phyloP scores from a whole-genome alignment of 2,113 vertebrate species.

The Catharus minimus region DNA sequence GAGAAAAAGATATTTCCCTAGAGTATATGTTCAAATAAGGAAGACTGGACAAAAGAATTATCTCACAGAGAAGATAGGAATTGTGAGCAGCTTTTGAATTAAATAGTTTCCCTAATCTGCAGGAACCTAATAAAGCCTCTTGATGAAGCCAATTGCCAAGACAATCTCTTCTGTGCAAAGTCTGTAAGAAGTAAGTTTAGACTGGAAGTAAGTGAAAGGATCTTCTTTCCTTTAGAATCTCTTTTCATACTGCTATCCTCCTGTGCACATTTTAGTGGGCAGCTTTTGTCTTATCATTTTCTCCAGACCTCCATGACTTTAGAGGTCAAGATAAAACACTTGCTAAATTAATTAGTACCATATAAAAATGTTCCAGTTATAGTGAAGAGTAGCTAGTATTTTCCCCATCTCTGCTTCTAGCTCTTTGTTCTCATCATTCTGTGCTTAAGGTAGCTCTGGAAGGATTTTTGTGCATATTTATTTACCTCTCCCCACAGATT shows the following conservation, averaged over 20 bases:
- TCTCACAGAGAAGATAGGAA: conserved; percentile 2
- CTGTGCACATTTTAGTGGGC: neutral
- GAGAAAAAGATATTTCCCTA: conserved; percentile 35
- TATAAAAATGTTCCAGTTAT: neutral
- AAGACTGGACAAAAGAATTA: neutral
- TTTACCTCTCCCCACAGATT: neutral
- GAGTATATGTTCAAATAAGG: neutral
- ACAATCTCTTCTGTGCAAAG: neutral
- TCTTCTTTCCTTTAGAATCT: neutral
- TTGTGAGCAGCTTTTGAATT: neutral
- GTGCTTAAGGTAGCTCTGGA: neutral
- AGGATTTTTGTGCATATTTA: neutral
- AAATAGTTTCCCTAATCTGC: conserved; percentile 16
- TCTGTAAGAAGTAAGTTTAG: neutral
- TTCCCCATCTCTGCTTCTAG: neutral
- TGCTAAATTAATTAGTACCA: neutral
- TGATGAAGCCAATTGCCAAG: neutral
- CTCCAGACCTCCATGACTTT: neutral
- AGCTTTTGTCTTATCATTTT: neutral
- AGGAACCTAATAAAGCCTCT: conserved; percentile 1
- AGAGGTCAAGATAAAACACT: neutral
- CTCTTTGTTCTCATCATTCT: neutral
- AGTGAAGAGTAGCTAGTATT: neutral
- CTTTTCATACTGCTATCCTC: neutral
- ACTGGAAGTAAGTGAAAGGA: neutral